Evolutionary conservation across 2,113 vertebrate genomes (phyloP).

Genomic region (Brienomyrus longianalis): DNA sequence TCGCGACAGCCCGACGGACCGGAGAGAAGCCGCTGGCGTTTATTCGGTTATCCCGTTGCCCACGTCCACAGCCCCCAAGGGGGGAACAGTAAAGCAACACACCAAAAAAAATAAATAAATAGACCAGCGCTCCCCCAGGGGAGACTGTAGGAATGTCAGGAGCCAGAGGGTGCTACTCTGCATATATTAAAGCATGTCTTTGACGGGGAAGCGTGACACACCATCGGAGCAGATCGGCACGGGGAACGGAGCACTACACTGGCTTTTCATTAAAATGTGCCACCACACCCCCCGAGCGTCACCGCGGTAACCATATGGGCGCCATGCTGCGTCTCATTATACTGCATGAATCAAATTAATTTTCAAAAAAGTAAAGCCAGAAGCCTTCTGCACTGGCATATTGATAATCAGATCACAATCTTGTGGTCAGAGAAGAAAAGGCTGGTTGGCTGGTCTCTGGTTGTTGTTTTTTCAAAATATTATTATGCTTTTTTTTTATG

Average conservation of each 20-base stretch:
- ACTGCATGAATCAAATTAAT: slow-evolving; percentile 51
- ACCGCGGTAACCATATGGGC: slow-evolving; percentile 56
- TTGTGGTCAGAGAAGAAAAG: slow-evolving; percentile 22
- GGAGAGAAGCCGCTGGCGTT: not conserved
- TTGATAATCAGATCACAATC: slow-evolving; percentile 44
- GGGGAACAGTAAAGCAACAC: not conserved
- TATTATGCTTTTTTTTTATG: not conserved
- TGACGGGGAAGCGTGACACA: not conserved
- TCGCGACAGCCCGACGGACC: not conserved
- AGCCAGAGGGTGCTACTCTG: slow-evolving; percentile 11
- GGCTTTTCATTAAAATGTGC: slow-evolving; percentile 26
- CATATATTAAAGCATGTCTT: not conserved
- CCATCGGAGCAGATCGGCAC: not conserved
- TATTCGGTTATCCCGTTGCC: not conserved
- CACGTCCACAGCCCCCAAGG: not conserved
- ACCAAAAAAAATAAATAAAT: not conserved
- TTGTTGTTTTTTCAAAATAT: not conserved
- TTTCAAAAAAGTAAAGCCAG: slow-evolving; percentile 26
- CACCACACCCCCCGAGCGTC: slow-evolving; percentile 17
- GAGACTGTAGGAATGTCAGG: not conserved
- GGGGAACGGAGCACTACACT: not conserved
- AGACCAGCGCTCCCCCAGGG: not conserved
- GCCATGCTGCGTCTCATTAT: slow-evolving; percentile 62
- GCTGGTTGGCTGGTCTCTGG: slow-evolving; percentile 12
- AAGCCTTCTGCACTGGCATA: slow-evolving; percentile 19